phyloP scores from a whole-genome alignment of 1,140 invertebrate genomes.

The Drosophila asahinai region DNA sequence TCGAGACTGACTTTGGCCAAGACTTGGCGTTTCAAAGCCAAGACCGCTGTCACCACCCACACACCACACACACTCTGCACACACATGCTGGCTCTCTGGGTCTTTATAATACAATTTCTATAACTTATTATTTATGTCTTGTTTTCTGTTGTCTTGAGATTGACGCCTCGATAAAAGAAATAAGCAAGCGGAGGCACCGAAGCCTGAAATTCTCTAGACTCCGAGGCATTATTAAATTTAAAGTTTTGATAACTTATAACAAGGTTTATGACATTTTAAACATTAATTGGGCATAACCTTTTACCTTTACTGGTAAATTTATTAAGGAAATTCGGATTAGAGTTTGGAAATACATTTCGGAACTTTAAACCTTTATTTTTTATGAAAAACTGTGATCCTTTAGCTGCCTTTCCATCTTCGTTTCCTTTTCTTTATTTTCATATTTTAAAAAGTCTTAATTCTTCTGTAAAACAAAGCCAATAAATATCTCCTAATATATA shows the following conservation, averaged over 20 bases:
- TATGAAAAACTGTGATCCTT: too few species aligned
- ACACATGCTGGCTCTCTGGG: slow-evolving; percentile 13
- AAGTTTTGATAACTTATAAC: not conserved
- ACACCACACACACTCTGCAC: slow-evolving; percentile 22
- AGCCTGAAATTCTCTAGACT: slow-evolving; percentile 41
- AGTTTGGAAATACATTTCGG: not conserved
- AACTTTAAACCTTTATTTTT: not conserved
- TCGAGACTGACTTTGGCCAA: slow-evolving; percentile 50
- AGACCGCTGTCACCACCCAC: slow-evolving; percentile 67
- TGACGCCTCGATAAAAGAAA: slow-evolving; percentile 67
- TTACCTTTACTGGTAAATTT: too few species aligned
- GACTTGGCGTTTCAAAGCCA: slow-evolving; percentile 22
- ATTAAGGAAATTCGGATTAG: not conserved
- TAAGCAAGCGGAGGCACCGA: slow-evolving; percentile 40
- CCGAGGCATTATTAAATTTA: not conserved
- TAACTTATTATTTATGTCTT: slow-evolving; percentile 68
- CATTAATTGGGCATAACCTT: not conserved
- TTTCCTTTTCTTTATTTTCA: not conserved
- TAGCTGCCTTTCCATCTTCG: not conserved
- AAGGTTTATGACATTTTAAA: not conserved
- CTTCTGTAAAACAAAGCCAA: not conserved
- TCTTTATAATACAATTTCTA: slow-evolving; percentile 66
- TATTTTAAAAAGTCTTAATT: not conserved
- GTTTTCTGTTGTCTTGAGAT: slow-evolving; percentile 59
- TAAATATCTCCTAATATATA: slow-evolving; percentile 8